Evolutionary conservation across 2,888 invertebrate genomes (phyloP), one percentile per base, ranked within the genome.

Genomic region (Rhyacophila evoluta): DNA sequence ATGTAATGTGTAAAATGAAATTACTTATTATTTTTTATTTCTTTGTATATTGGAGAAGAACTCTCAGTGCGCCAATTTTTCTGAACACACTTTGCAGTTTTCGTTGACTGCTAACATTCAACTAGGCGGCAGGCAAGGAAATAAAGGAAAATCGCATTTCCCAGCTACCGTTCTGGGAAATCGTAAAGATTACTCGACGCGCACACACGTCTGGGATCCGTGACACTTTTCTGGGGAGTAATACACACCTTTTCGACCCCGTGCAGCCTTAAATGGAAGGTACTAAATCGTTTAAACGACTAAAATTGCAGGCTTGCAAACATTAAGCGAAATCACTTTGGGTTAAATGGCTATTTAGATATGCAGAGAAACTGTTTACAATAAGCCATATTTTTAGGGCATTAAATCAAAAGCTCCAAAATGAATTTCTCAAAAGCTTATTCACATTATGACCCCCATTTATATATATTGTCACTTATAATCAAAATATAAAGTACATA

Each of bases 101-200:
- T 55, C 55, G 19, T 8, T 25, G 55, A 55, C 5, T 55, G 19
- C 55, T 55, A 55, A 55, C 55, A 55, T 55, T 55, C 55, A 55
- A 55, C 15, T 55, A 55, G 19, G 55, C 55, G 25, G 8, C 15
- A 55, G 55, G 55, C 55, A 19, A 55, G 55, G 55, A 55, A 55
- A 55, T 55, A 55, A 55, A 55, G 55, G 55, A 55, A 55, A 55
- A 55, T 55, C 55, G 55, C 55, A 55, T 55, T 55, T 55, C 25
- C 55, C 55, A 55, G 8, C 55, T 55, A 55, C 55, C 55, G 25
- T 19, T 19, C 55, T 19, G 15, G 55, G 25, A 55, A 55, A 55
- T 55, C 55, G 55, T 55, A 55, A 55, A 55, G 55, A 55, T 55
- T 55, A 55, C 55, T 55, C 55, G 55, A 55, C 55, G 25, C 55